Evolutionary conservation across 2,797 vertebrate genomes (phyloP), one percentile per base, ranked within the genome.

Genomic region (Notolepis coatsorum): DNA sequence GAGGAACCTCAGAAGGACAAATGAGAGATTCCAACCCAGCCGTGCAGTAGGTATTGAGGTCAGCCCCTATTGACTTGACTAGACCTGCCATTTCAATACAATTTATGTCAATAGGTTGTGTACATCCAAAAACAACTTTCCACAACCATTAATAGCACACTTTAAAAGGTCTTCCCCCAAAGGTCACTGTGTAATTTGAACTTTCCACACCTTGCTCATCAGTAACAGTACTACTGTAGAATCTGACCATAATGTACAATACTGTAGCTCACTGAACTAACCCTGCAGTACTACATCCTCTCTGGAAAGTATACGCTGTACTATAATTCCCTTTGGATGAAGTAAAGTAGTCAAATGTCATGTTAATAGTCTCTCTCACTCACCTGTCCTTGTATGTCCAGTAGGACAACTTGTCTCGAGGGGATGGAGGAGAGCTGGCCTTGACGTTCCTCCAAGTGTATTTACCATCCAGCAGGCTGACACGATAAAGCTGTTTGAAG

Each of bases 371-470:
- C 39, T 18, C 7, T 17, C 23, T 5, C 17, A 7, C 71, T 69
- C 45, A 93, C 93, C 73, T 84, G 71, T 73, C 84, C 62, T 94
- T 91, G 71, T 98, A 90, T 52, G 96, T 93, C 97, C 97, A 99
- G 87, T 95, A 98, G 79, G 95, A 96, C 57, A 97, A 92, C 70
- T 99, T 98, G 88, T 99, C 96, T 75, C 96, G 92, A 43, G 96
- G 94, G 23, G 96, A 96, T 2, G 97, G 97, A 61, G 94, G 88
- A 2, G 90, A 91, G 28, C 95, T 95, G 24, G 80, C 83, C 77
- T 84, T 75, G 30, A 96, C 85, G 87, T 93, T 96, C 91, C 87
- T 94, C 96, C 97, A 98, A 25, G 72, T 74, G 68, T 94, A 97
- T 67, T 88, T 91, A 68, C 90, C 93, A 47, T 94, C 92, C 77